Conservation (phyloP, 1,140 invertebrate species). For the Trinorchestia longiramus region DNA sequence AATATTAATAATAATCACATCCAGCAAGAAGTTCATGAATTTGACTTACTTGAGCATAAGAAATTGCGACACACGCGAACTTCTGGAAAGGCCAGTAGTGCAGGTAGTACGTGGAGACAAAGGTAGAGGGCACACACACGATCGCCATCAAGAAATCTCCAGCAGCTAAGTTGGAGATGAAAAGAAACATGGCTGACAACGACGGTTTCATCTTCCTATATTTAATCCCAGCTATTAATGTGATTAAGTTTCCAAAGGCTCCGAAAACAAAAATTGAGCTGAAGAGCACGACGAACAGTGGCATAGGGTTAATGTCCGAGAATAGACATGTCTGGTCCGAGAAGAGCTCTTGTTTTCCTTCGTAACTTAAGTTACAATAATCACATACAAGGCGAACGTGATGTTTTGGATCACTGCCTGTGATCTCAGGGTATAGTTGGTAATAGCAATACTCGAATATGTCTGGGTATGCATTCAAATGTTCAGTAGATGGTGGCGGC, state of each 20-base stretch:
- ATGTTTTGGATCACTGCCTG: too few species aligned
- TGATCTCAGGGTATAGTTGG: background rate
- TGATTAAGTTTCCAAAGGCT: background rate
- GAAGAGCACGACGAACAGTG: background rate
- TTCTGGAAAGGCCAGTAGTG: slow-evolving; percentile 87
- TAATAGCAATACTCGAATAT: background rate
- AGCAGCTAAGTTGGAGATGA: slow-evolving; percentile 86
- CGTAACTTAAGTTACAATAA: background rate
- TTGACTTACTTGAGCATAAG: slow-evolving; percentile 77
- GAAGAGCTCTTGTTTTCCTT: background rate
- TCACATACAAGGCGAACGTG: background rate
- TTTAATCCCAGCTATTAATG: slow-evolving; percentile 21
- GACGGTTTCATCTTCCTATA: background rate
- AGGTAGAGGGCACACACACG: slow-evolving; percentile 87
- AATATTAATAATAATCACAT: too few species aligned
- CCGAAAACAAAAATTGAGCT: background rate
- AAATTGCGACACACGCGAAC: slow-evolving; percentile 82
- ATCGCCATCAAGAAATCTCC: slow-evolving; percentile 87
- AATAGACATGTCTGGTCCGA: background rate
- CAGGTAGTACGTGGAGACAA: slow-evolving; percentile 80
- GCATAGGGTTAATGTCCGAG: background rate
- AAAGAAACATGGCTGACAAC: slow-evolving; percentile 84
- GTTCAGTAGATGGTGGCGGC: background rate
- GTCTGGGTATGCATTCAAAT: background rate
- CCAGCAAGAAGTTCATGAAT: background rate